Percentiles rank a stretch among this genome's conserved stretches.
Conservation (phyloP, 2,113 vertebrate genomes). For the Hemichromis elongatus region DNA sequence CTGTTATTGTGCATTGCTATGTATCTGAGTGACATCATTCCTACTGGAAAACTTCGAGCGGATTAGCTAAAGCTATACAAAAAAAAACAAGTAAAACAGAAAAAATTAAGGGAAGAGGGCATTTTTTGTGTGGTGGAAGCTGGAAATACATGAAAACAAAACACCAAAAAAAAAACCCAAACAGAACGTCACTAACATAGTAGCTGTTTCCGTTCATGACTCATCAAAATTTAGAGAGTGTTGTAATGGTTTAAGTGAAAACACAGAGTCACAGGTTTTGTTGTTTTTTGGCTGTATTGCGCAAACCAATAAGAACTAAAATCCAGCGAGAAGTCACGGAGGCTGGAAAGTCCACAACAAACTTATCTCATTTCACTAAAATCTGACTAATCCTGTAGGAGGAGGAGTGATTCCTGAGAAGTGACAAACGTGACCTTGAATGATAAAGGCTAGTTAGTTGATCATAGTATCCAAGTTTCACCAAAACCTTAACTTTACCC, state of each 20-base stretch:
- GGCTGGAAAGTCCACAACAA: neutral
- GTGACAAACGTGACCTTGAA: neutral
- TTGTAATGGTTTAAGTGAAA: neutral
- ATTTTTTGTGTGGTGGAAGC: neutral
- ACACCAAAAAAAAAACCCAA: neutral
- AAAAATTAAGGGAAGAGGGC: neutral
- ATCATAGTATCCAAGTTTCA: neutral
- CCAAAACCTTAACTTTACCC: neutral
- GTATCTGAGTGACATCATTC: neutral
- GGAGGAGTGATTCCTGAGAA: neutral
- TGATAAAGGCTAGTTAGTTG: neutral
- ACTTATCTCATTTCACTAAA: neutral
- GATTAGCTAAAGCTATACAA: conserved; percentile 1
- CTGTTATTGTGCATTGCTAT: neutral
- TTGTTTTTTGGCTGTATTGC: neutral
- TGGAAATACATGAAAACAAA: neutral
- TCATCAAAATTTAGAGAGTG: neutral
- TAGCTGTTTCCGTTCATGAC: neutral
- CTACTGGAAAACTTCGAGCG: neutral
- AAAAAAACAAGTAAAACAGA: neutral
- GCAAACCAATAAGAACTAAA: neutral
- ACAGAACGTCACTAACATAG: neutral
- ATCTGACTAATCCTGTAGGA: neutral
- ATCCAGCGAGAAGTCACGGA: neutral
- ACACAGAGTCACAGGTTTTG: neutral